These are phyloP conservation scores for Cryptoprocta ferox DNA, from an alignment of 2,797 vertebrate species.

Conservation along the genomic window DNA sequence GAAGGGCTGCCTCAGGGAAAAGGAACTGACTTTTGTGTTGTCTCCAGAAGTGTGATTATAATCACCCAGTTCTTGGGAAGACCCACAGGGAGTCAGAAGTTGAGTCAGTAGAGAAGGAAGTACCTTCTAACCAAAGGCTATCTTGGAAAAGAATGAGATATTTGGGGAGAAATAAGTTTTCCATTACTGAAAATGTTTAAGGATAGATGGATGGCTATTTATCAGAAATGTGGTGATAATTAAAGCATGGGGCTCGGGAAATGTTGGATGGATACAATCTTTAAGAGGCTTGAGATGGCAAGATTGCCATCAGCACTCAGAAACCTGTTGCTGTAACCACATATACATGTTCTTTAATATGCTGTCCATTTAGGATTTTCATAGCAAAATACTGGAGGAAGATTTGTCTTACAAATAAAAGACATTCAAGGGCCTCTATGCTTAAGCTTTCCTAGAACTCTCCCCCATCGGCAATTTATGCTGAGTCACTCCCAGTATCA, in stretches of 20 bases:
- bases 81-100: background rate
- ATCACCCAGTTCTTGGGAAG: background rate
- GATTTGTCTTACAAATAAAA: background rate
- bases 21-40: fast-evolving
- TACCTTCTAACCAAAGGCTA: background rate
- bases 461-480: background rate
- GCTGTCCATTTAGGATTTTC: background rate
- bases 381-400: background rate
- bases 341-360: background rate
- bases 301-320: background rate
- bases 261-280: too few relatives aligned
- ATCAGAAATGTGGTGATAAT: background rate
- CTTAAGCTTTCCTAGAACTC: background rate
- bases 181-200: background rate
- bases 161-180: background rate
- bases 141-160: background rate
- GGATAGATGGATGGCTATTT: background rate
- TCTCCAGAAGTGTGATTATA: background rate
- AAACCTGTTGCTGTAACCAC: background rate
- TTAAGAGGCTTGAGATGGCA: background rate
- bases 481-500: background rate
- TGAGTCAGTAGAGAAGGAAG: background rate
- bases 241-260: background rate
- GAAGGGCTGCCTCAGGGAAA: too few relatives aligned
- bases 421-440: background rate